Evolutionary conservation across 2,113 vertebrate genomes (phyloP).

Genomic region (Brachypteracias leptosomus): DNA sequence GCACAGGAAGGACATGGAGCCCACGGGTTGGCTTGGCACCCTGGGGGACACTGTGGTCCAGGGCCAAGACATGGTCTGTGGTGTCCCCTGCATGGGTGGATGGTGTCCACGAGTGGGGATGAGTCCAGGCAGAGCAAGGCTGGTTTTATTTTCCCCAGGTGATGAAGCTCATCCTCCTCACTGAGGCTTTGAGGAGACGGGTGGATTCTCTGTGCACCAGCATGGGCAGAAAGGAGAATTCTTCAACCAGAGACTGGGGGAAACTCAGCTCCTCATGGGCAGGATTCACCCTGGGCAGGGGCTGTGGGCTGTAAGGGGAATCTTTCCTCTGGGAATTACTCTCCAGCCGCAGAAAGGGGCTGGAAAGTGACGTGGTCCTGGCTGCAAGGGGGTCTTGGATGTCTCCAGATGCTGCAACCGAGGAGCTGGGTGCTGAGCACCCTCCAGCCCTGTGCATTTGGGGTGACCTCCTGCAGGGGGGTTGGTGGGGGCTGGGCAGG

Average conservation of each 20-base stretch:
- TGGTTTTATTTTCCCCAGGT: accelerated
- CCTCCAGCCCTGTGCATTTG: background rate
- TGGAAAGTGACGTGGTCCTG: accelerated
- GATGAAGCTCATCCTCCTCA: background rate
- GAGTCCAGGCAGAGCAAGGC: background rate
- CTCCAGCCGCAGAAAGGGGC: background rate
- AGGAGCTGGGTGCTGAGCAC: background rate
- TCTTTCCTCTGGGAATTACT: background rate
- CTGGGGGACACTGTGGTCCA: background rate
- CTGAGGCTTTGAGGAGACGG: accelerated
- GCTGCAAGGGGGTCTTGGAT: background rate
- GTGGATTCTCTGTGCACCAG: background rate
- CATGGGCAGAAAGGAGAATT: background rate
- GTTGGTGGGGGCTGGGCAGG: background rate
- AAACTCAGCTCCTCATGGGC: background rate
- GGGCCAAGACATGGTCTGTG: accelerated
- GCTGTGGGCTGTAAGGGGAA: background rate
- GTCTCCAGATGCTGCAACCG: accelerated
- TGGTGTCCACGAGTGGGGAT: background rate
- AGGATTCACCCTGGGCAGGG: background rate
- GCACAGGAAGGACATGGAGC: background rate
- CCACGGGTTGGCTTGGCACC: background rate
- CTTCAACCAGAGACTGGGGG: background rate
- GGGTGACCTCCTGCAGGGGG: background rate
- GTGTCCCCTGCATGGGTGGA: background rate